These are phyloP conservation scores for Poecile atricapillus DNA, from an alignment of 2,113 vertebrate species.

Conservation along the genomic window DNA sequence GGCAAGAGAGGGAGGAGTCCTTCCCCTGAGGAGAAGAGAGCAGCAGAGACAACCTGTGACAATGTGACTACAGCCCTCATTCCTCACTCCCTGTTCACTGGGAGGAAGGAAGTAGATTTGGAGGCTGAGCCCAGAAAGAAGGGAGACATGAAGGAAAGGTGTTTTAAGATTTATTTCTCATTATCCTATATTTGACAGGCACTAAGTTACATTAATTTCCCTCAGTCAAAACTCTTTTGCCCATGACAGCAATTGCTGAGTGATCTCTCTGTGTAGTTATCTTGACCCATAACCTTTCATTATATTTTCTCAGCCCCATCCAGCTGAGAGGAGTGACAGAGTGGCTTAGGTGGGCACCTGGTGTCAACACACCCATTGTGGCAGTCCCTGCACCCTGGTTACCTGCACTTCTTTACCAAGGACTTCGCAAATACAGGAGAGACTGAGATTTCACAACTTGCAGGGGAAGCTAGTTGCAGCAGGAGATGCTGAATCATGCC, in stretches of 20 bases:
- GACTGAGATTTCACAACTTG: neutral
- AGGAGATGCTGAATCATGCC: neutral
- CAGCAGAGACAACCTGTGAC: neutral
- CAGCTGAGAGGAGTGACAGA: neutral
- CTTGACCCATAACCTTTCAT: neutral
- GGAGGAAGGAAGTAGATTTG: neutral
- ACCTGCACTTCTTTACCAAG: neutral
- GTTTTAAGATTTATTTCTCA: neutral
- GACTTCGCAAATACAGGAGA: neutral
- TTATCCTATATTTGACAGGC: neutral
- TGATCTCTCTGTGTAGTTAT: neutral
- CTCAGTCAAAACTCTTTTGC: neutral
- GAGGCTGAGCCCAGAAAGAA: neutral
- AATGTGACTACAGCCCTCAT: neutral
- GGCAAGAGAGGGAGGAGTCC: neutral
- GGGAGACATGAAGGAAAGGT: neutral
- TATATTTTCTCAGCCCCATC: neutral
- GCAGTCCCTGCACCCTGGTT: neutral
- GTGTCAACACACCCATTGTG: neutral
- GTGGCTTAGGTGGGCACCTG: neutral
- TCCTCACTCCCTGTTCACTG: neutral
- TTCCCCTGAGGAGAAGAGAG: neutral
- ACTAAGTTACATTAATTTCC: neutral
- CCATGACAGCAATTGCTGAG: neutral
- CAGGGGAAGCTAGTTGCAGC: neutral